A percentile compares a stretch with the other conserved stretches of the same genome.
phyloP scores from a whole-genome alignment of 2,888 invertebrate species.

The Torymus auratus region DNA sequence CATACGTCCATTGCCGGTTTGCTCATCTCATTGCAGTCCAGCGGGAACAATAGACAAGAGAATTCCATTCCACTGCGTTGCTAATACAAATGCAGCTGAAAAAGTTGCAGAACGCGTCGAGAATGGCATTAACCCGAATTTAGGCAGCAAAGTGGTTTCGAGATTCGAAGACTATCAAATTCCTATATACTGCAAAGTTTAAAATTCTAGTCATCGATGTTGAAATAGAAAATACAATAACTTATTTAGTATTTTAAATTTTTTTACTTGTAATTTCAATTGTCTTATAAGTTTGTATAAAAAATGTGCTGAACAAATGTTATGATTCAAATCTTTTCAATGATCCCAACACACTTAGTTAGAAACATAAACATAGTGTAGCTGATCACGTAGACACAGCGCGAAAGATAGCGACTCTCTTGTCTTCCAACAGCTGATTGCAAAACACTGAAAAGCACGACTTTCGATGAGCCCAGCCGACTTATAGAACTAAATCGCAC shows the following conservation, averaged over 20 bases:
- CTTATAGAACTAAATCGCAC: too few species aligned
- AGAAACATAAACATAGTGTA: too few species aligned
- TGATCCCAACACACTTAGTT: too few species aligned
- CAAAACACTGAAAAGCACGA: too few species aligned
- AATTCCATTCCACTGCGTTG: conserved; percentile 77
- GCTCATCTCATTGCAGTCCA: conserved; percentile 78
- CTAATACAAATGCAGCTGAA: conserved; percentile 60
- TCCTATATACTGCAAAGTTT: conserved; percentile 37
- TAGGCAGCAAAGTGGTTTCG: conserved; percentile 75
- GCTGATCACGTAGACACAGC: too few species aligned
- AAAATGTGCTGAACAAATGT: too few species aligned
- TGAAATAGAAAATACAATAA: conserved; percentile 8
- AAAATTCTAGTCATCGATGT: background rate
- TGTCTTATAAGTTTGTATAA: too few species aligned
- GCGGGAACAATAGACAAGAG: conserved; percentile 76
- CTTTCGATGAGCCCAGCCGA: too few species aligned
- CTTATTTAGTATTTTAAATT: conserved; percentile 12
- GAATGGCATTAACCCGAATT: conserved; percentile 78
- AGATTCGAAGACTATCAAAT: conserved; percentile 51
- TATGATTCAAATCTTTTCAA: too few species aligned
- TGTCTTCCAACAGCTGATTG: too few species aligned
- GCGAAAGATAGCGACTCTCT: too few species aligned
- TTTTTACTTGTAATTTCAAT: conserved; percentile 21
- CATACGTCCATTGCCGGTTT: conserved; percentile 78
- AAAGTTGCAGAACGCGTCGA: conserved; percentile 73